phyloP scores from a whole-genome alignment of 2,797 vertebrate genomes.

The Rhynchotus rufescens region DNA sequence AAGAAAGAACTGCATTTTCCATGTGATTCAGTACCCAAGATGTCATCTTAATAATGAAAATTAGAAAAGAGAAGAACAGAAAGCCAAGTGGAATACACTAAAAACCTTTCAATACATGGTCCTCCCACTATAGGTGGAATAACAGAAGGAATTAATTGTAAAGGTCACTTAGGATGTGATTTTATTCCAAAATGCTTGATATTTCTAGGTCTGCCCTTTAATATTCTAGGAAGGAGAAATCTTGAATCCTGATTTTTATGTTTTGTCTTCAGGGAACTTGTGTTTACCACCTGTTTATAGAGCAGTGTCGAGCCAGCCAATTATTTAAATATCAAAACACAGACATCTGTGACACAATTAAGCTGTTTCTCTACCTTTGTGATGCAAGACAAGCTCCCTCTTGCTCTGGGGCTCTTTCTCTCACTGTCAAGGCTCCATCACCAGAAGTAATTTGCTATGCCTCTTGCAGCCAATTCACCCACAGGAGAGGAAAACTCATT shows the following conservation, averaged over 20 bases:
- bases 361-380: not conserved
- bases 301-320: not conserved
- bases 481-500: not conserved
- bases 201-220: slow-evolving; percentile 3
- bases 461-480: not conserved
- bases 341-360: slow-evolving; percentile 21
- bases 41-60: not conserved
- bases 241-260: not conserved
- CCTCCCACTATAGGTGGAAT: not conserved
- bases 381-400: not conserved
- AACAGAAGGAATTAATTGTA: not conserved
- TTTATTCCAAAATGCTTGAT: not conserved
- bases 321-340: slow-evolving; percentile 20
- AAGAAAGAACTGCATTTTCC: not conserved
- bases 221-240: slow-evolving; percentile 1
- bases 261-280: not conserved
- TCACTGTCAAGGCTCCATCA: not conserved
- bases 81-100: not conserved
- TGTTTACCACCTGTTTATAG: slow-evolving; percentile 21
- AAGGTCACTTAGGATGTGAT: not conserved
- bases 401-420: not conserved
- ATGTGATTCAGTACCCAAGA: not conserved
- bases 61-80: not conserved
- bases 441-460: not conserved
- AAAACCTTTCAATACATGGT: not conserved